phyloP scores from a whole-genome alignment of 2,113 vertebrate genomes.

The Ivindomyrus marchei region DNA sequence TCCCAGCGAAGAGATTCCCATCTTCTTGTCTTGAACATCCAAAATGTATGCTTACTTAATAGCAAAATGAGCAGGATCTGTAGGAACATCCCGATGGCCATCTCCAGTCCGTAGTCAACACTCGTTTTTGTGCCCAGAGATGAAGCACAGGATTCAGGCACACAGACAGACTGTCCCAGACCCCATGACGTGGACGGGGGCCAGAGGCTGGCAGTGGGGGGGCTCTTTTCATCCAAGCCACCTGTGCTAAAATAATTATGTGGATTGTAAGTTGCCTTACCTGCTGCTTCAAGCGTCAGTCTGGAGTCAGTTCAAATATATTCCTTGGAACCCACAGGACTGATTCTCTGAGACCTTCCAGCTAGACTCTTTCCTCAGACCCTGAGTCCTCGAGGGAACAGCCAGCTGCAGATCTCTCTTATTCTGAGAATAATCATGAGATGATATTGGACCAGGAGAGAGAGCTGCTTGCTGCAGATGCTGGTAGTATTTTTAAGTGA shows the following conservation, averaged over 20 bases:
- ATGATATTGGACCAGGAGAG: background rate
- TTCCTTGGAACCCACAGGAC: background rate
- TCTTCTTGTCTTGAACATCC: background rate
- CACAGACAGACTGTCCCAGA: background rate
- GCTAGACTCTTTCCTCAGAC: background rate
- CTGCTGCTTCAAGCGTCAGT: background rate
- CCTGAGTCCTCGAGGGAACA: background rate
- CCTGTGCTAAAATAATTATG: background rate
- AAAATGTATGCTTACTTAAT: background rate
- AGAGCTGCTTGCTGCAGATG: background rate
- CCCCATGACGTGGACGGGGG: background rate
- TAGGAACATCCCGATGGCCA: background rate
- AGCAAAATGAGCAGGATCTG: background rate
- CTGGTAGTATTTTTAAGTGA: background rate
- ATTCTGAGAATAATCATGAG: background rate
- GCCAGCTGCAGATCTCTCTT: background rate
- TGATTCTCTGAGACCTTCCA: background rate
- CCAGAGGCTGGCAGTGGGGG: background rate
- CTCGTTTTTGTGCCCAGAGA: background rate
- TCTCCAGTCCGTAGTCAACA: background rate
- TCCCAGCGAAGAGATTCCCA: background rate
- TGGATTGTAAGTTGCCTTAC: background rate
- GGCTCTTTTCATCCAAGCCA: background rate
- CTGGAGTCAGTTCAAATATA: background rate
- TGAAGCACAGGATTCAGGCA: background rate